Base-by-base conservation (phyloP, 1,140 invertebrate species). In the Drosophila orena region DNA sequence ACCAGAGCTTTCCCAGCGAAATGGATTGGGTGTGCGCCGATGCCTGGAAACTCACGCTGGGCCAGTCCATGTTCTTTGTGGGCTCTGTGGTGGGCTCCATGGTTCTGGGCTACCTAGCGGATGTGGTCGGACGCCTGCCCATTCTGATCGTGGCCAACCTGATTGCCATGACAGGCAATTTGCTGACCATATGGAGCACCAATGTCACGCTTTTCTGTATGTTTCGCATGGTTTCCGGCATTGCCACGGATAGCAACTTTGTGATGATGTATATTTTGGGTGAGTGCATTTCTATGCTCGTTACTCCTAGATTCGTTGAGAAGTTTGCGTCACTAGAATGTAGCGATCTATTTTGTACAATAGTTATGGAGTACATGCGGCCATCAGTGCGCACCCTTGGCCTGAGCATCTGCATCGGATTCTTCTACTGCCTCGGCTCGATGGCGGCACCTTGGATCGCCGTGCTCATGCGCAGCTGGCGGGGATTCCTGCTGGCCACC, bases 201-300 rank as follows among this genome's bases (percentile, higher is more conserved):
- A 91, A 91, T 20, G 74, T 93, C 2, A 65, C 88, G 3, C 75
- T 92, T 0, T 95, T 94, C 81, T 92, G 92, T 14, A 42, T 93
- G 0, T 93, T 93, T 52, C 88, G 94, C 38, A 93, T 95, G 61
- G 65, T 94, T 8, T 93, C 94, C 0, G 94, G 94, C 15, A 79
- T 94, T 37, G 94, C 94, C 12, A 94, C 94, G 11, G 94, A 95
- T 70, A 93, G 93, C 30, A 93, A 94, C 76, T 95, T 94, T 66
- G 93, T 94, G 24, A 94, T 95, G 93, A 95, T 95, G 93, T 95
- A 95, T 55, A 95, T 95, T 59, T 92, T 95, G 71, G 93, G 94
- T 94, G 71, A 92, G 42, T 2, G 8, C 27, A 8, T 2, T 30
- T 30, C 8, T 30, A 8, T 10, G 2, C 27, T 27, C 27, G 27